Evolutionary conservation across 2,888 invertebrate genomes (phyloP), one percentile per base, ranked within the genome.

Genomic region (Ferrisia virgata): DNA sequence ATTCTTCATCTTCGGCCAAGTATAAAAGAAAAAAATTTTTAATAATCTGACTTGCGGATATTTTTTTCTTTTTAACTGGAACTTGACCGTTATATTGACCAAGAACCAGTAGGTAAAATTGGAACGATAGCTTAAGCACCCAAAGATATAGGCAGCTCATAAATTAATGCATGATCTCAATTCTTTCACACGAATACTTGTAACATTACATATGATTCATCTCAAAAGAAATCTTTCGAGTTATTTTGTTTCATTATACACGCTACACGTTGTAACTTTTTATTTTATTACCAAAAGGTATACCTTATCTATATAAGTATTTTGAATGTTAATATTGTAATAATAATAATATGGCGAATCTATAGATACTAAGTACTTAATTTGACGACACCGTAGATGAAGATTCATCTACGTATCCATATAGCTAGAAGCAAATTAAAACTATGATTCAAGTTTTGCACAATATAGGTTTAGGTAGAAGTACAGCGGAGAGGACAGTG

Each of bases 1-100:
- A 53, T 53, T 22, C 22, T 22, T 53, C 53, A 22, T 53, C 53
- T 22, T 53, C 22, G 53, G 53, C 31, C 31, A n/a, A 69, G 15
- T 69, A 69, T 3, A 31, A 31, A 36, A 36, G 22, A 33, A 13
- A 72, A 33, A 28, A 33, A 33, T 33, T 33, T 72, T 2, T 33
- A 72, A 72, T 72, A n/a, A 5, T 76, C 18, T 36, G 36, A 33
- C 36, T 36, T 8, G 36, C n/a, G 18, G 72, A 33, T 76, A 33
- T 76, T 76, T 76, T n/a, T 36, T 9, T 28, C 18, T 36, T 3
- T 76, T 18, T 76, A 76, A 36, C 72, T 15, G 36, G 72, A 33
- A 76, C 72, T 76, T 76, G 72, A 76, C 72, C 72, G 72, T 76
- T 76, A 76, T n/a, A 76, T 76, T 76, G 72, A 76, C 72, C 72